phyloP scores from a whole-genome alignment of 2,797 vertebrate genomes.

The Mormyrops attenuatus region DNA sequence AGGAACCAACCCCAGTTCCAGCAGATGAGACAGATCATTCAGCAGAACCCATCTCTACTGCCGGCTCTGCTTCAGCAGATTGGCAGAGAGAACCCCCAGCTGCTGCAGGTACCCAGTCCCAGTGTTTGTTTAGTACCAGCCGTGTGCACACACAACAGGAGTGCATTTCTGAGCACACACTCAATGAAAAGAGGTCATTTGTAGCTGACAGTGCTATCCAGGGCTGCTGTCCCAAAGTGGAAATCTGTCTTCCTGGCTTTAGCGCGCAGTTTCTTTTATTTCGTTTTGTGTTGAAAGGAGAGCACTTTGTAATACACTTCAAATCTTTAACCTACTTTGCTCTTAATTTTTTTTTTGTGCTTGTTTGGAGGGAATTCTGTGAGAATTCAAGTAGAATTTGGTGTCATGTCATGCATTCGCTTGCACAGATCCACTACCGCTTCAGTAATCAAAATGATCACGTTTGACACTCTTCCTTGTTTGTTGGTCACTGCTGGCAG shows the following conservation, averaged over 20 bases:
- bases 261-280: not conserved
- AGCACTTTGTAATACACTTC: not conserved
- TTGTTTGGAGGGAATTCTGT: not conserved
- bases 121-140: not conserved
- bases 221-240: not conserved
- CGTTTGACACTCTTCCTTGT: not conserved
- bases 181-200: not conserved
- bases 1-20: conserved; percentile 92
- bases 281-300: not conserved
- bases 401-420: not conserved
- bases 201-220: not conserved
- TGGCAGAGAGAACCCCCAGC: conserved; percentile 86
- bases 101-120: conserved; percentile 72
- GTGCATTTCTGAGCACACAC: not conserved
- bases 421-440: not conserved
- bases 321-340: not conserved
- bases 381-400: not conserved
- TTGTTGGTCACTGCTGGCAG: not conserved
- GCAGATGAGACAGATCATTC: conserved; percentile 95
- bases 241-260: not conserved
- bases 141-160: not conserved
- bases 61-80: conserved; percentile 91
- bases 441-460: not conserved
- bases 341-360: not conserved
- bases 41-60: conserved; percentile 87